These are phyloP conservation scores for Calameuta idolon DNA, from an alignment of 2,888 invertebrate species.

Conservation along the genomic window DNA sequence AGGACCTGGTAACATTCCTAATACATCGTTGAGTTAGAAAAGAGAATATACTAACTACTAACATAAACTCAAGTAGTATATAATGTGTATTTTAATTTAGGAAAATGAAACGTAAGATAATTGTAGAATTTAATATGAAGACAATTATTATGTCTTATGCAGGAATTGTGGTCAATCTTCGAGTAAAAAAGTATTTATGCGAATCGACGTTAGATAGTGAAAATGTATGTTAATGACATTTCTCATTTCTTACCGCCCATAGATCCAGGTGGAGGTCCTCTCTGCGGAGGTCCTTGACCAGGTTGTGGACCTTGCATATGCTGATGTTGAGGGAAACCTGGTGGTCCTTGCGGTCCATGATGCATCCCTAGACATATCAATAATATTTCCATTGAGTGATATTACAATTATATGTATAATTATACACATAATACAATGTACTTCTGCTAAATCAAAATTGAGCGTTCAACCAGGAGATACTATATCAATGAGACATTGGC, in stretches of 20 bases:
- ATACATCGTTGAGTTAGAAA: slow-evolving; percentile 30
- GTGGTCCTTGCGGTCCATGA: slow-evolving; percentile 73
- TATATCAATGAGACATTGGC: background rate
- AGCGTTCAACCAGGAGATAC: background rate
- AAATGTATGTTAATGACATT: background rate
- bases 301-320: slow-evolving; percentile 77
- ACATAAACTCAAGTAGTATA: background rate
- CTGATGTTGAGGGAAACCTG: slow-evolving; percentile 70
- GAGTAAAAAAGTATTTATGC: background rate
- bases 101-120: background rate
- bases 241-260: slow-evolving; percentile 58
- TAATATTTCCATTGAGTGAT: slow-evolving; percentile 9
- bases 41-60: slow-evolving; percentile 1
- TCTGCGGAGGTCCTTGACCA: slow-evolving; percentile 75
- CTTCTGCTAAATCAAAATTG: background rate
- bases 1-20: slow-evolving; percentile 61
- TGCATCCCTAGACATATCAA: slow-evolving; percentile 69
- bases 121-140: background rate
- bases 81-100: background rate
- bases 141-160: background rate
- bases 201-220: background rate
- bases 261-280: slow-evolving; percentile 72
- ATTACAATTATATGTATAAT: too few relatives aligned
- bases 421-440: background rate
- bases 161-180: background rate